Percentiles rank a stretch among this genome's conserved stretches.
phyloP scores from a whole-genome alignment of 2,888 invertebrate species.

The Diachrysia chrysitis region DNA sequence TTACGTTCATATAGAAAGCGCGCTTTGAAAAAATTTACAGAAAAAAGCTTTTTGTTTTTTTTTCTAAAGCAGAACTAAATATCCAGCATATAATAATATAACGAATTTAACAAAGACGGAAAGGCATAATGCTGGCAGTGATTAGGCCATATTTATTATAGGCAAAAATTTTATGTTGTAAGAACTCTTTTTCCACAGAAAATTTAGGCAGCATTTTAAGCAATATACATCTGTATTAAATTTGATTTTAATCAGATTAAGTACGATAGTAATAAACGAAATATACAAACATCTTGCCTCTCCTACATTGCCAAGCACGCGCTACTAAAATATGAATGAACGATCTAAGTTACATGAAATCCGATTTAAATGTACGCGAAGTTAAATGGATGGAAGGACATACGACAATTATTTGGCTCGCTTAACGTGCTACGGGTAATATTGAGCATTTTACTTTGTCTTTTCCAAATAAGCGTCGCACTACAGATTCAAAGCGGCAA shows the following conservation, averaged over 20 bases:
- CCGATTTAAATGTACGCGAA: slow-evolving; percentile 36
- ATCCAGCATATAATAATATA: slow-evolving; percentile 31
- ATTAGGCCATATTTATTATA: slow-evolving; percentile 28
- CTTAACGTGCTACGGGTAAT: slow-evolving; percentile 59
- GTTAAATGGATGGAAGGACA: slow-evolving; percentile 61
- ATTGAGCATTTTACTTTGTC: slow-evolving; percentile 70
- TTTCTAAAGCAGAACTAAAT: slow-evolving; percentile 25
- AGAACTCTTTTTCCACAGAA: background rate
- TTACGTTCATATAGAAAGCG: slow-evolving; percentile 50
- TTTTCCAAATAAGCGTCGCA: slow-evolving; percentile 73
- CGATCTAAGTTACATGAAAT: slow-evolving; percentile 44
- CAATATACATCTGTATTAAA: background rate
- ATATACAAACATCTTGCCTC: slow-evolving; percentile 20
- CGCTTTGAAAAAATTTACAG: background rate
- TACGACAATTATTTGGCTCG: slow-evolving; percentile 64
- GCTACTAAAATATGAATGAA: slow-evolving; percentile 38
- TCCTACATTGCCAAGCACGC: slow-evolving; percentile 14
- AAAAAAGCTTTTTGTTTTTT: slow-evolving; percentile 13
- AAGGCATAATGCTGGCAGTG: slow-evolving; percentile 15
- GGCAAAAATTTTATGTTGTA: background rate
- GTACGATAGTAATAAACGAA: background rate
- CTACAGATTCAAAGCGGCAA: slow-evolving; percentile 66
- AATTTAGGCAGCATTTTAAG: background rate
- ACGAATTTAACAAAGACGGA: background rate
- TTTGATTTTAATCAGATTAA: slow-evolving; percentile 1